Evolutionary conservation across 2,888 invertebrate genomes (phyloP).

Genomic region (Nymphalis c-album): DNA sequence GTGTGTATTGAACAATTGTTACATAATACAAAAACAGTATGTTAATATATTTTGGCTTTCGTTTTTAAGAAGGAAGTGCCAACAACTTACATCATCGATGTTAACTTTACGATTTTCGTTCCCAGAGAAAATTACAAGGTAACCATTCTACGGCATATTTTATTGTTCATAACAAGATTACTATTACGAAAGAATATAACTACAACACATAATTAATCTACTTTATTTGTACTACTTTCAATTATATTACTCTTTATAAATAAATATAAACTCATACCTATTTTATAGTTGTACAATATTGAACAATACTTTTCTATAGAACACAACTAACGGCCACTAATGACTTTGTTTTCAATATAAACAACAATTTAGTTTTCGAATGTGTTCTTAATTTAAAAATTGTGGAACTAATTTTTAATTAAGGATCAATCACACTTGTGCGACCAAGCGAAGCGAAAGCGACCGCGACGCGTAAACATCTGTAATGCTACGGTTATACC

Average conservation of each 20-base stretch:
- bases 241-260: not conserved
- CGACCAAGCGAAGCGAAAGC: conserved; percentile 25
- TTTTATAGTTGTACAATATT: too few species aligned
- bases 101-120: not conserved
- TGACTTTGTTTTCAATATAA: too few species aligned
- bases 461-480: conserved; percentile 42
- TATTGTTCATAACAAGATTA: not conserved
- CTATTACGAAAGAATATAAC: not conserved
- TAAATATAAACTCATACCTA: too few species aligned
- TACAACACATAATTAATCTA: not conserved
- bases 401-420: conserved; percentile 62
- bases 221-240: not conserved
- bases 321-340: too few species aligned
- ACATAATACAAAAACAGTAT: not conserved
- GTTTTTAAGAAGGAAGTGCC: not conserved
- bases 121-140: not conserved
- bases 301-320: too few species aligned
- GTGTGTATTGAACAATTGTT: not conserved
- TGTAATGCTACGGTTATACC: not conserved
- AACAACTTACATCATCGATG: not conserved
- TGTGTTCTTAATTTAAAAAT: conserved; percentile 45
- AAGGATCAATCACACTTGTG: conserved; percentile 33
- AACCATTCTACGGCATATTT: not conserved
- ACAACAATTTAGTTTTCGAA: too few species aligned
- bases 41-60: not conserved